These are phyloP conservation scores for Anthopleura xanthogrammica DNA, from an alignment of 92 coral and sea anemone species.

Conservation along the genomic window DNA sequence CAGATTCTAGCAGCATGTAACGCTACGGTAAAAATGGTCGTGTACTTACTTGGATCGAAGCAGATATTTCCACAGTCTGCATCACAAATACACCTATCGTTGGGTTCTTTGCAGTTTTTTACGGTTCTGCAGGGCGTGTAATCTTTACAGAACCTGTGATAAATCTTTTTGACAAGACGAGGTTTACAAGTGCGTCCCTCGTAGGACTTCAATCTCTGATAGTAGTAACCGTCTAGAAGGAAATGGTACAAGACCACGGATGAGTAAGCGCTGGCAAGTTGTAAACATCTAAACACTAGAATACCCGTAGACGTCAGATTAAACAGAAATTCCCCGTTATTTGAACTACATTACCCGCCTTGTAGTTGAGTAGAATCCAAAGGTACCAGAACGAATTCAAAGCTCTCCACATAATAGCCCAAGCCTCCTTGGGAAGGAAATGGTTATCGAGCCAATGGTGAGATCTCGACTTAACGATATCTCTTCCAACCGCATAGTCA, in stretches of 20 bases:
- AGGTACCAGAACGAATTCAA: constrained; percentile 71
- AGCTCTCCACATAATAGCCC: constrained; percentile 77
- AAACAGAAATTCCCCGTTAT: constrained; percentile 69
- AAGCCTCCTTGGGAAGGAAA: constrained; percentile 55
- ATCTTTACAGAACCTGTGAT: constrained; percentile 42
- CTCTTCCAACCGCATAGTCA: constrained; percentile 70
- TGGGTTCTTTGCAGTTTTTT: constrained; percentile 64
- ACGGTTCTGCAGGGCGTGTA: constrained; percentile 61
- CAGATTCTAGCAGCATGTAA: background rate
- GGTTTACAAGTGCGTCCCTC: constrained; percentile 75
- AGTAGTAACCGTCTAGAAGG: constrained; percentile 57
- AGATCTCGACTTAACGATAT: constrained; percentile 44
- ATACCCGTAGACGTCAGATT: constrained; percentile 27
- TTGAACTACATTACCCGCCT: constrained; percentile 60
- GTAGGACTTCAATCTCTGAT: constrained; percentile 76
- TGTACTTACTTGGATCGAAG: constrained; percentile 85
- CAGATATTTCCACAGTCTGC: constrained; percentile 89
- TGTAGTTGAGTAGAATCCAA: constrained; percentile 62
- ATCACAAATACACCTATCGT: constrained; percentile 76
- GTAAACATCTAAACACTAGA: constrained; percentile 23
- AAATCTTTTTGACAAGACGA: constrained; percentile 55
- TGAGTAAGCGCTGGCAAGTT: constrained; percentile 25
- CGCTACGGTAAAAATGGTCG: background rate
- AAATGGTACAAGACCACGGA: constrained; percentile 7
- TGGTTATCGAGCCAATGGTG: constrained; percentile 37